A percentile compares a stretch with the other conserved stretches of the same genome.
Conservation (phyloP, 2,797 vertebrate genomes). For the Odontamblyopus rebecca region DNA sequence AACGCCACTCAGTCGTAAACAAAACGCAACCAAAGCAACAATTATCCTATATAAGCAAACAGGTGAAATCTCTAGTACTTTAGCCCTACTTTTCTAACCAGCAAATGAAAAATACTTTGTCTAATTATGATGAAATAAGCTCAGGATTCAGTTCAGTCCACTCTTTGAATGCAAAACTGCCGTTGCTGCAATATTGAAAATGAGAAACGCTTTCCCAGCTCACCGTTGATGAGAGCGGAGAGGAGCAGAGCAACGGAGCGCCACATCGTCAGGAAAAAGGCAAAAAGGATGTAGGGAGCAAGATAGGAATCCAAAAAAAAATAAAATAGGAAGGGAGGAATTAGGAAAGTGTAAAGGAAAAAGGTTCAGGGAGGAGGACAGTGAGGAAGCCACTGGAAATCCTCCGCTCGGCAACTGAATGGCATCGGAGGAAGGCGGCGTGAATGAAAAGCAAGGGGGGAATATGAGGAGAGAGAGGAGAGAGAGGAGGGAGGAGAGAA, state of each 20-base stretch:
- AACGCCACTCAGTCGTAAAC: slow-evolving; percentile 41
- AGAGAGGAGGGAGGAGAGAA: slow-evolving; percentile 6
- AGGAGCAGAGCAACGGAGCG: slow-evolving; percentile 75
- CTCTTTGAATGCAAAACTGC: slow-evolving; percentile 31
- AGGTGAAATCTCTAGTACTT: slow-evolving; percentile 42
- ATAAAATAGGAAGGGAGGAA: slow-evolving; percentile 16
- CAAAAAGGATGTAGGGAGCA: slow-evolving; percentile 18
- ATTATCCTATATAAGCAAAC: slow-evolving; percentile 43
- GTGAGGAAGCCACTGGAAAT: slow-evolving; percentile 60
- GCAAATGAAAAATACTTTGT: neutral
- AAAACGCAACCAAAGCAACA: slow-evolving; percentile 20
- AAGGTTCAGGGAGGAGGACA: slow-evolving; percentile 27
- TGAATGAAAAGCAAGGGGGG: slow-evolving; percentile 44
- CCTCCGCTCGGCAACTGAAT: slow-evolving; percentile 66
- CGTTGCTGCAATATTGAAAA: slow-evolving; percentile 33
- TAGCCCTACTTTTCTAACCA: slow-evolving; percentile 41
- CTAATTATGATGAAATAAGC: neutral
- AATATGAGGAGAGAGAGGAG: slow-evolving; percentile 29
- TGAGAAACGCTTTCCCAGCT: slow-evolving; percentile 42
- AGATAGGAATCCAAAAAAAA: slow-evolving; percentile 12
- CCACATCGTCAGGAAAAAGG: slow-evolving; percentile 70
- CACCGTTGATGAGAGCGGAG: slow-evolving; percentile 80
- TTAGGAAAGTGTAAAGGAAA: slow-evolving; percentile 16
- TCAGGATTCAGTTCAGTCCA: slow-evolving; percentile 5
- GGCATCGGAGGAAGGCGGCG: slow-evolving; percentile 62